Percentiles rank a stretch among this genome's conserved stretches.
Evolutionary conservation across 2,888 invertebrate genomes (phyloP).

Genomic region (Callimorpha dominula): DNA sequence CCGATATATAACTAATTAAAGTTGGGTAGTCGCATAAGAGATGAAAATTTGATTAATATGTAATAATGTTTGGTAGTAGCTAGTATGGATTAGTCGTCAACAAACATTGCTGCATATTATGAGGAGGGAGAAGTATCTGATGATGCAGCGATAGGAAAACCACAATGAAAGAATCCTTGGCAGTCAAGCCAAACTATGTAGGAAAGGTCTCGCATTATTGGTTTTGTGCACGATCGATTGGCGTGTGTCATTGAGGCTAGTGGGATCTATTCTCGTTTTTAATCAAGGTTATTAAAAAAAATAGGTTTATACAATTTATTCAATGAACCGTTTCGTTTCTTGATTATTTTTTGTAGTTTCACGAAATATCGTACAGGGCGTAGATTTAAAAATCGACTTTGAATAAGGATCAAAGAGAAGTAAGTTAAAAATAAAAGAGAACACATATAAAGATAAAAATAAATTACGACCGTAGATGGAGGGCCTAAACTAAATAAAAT

Average conservation of each 20-base stretch:
- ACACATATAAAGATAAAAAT: too few relatives aligned
- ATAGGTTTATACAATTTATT: too few relatives aligned
- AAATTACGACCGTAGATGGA: too few relatives aligned
- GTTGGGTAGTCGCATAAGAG: not conserved
- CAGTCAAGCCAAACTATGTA: not conserved
- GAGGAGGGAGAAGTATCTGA: not conserved
- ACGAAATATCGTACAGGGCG: too few relatives aligned
- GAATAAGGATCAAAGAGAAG: too few relatives aligned
- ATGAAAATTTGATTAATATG: not conserved
- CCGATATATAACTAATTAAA: not conserved
- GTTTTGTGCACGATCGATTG: not conserved
- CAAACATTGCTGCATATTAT: not conserved
- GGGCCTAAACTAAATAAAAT: not conserved
- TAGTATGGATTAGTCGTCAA: too few relatives aligned
- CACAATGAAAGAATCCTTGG: not conserved
- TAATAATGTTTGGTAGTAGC: too few relatives aligned
- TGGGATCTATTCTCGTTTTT: not conserved
- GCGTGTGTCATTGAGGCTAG: not conserved
- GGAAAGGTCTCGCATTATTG: not conserved
- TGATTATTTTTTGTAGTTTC: not conserved
- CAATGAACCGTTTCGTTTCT: not conserved
- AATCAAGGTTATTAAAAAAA: too few relatives aligned
- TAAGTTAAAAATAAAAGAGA: too few relatives aligned
- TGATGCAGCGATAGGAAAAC: not conserved
- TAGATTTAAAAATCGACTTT: too few relatives aligned